A percentile compares a stretch with the other conserved stretches of the same genome.
These are phyloP conservation scores for Elanoides forficatus DNA, from an alignment of 2,113 vertebrate species.

Conservation along the genomic window DNA sequence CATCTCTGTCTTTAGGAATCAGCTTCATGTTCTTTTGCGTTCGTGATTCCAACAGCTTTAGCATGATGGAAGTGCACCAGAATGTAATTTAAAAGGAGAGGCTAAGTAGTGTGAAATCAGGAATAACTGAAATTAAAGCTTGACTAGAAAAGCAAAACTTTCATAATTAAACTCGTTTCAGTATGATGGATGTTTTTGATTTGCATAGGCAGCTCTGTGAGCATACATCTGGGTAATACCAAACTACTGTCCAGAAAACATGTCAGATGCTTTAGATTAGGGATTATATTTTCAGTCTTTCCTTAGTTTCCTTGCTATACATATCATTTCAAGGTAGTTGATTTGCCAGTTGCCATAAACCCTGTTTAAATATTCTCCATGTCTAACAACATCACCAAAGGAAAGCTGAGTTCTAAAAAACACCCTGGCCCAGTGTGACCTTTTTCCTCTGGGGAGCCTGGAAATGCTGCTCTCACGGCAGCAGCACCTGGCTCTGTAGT, in stretches of 20 bases:
- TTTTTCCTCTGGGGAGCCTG: background rate
- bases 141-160: slow-evolving; percentile 16
- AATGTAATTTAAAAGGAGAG: background rate
- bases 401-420: slow-evolving; percentile 13
- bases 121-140: slow-evolving; percentile 23
- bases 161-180: slow-evolving; percentile 1
- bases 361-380: slow-evolving; percentile 18
- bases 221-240: slow-evolving; percentile 26
- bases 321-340: background rate
- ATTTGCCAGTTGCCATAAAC: slow-evolving; percentile 50
- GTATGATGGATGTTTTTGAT: slow-evolving; percentile 21
- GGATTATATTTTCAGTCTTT: slow-evolving; percentile 40
- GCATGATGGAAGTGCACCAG: background rate
- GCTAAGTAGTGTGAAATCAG: background rate
- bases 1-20: background rate
- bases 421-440: background rate
- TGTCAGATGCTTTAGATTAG: slow-evolving; percentile 59
- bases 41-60: background rate
- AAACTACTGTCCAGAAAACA: slow-evolving; percentile 54
- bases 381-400: slow-evolving; percentile 4
- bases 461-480: background rate
- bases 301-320: slow-evolving; percentile 12
- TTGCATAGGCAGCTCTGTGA: slow-evolving; percentile 14
- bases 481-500: background rate
- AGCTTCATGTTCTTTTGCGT: background rate